Evolutionary conservation across 2,113 vertebrate genomes (phyloP).

Genomic region (Perccottus glenii): DNA sequence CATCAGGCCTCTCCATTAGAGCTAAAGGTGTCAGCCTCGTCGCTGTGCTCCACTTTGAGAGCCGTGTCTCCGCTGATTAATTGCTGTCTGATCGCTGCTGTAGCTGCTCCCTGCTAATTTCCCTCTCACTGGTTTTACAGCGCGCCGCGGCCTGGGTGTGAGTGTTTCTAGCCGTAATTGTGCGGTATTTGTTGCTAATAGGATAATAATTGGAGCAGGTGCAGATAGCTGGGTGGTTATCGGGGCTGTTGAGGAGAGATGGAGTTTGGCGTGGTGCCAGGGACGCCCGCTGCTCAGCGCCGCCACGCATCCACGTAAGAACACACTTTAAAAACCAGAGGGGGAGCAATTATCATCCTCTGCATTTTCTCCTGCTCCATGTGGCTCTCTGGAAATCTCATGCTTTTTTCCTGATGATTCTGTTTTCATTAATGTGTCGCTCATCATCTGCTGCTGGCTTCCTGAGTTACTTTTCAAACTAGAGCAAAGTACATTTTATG

Average conservation of each 20-base stretch:
- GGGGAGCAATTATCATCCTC: conserved; percentile 62
- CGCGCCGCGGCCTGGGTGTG: conserved; percentile 59
- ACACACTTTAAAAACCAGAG: conserved; percentile 65
- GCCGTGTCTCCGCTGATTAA: conserved; percentile 73
- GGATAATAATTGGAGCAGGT: conserved; percentile 86
- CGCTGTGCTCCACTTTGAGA: conserved; percentile 40
- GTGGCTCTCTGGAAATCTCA: conserved; percentile 36
- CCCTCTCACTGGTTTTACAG: conserved; percentile 63
- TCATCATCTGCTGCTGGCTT: not conserved
- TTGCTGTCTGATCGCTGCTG: conserved; percentile 73
- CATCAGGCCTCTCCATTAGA: conserved; percentile 53
- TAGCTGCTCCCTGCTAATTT: conserved; percentile 73
- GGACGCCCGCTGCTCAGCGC: conserved; percentile 64
- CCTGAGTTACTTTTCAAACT: too few species aligned
- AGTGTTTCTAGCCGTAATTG: conserved; percentile 78
- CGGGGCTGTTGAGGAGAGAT: conserved; percentile 73
- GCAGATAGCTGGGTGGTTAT: conserved; percentile 79
- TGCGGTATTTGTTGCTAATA: conserved; percentile 83
- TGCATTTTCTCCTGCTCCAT: conserved; percentile 17
- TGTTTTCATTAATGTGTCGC: conserved; percentile 23
- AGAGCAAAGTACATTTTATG: too few species aligned
- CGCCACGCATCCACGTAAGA: conserved; percentile 56
- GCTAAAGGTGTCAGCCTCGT: conserved; percentile 57
- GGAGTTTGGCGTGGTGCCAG: conserved; percentile 72
- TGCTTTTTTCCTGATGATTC: conserved; percentile 8